A percentile compares a stretch with the other conserved stretches of the same genome.
Conservation (phyloP, 2,113 vertebrate species). For the Galemys pyrenaicus region DNA sequence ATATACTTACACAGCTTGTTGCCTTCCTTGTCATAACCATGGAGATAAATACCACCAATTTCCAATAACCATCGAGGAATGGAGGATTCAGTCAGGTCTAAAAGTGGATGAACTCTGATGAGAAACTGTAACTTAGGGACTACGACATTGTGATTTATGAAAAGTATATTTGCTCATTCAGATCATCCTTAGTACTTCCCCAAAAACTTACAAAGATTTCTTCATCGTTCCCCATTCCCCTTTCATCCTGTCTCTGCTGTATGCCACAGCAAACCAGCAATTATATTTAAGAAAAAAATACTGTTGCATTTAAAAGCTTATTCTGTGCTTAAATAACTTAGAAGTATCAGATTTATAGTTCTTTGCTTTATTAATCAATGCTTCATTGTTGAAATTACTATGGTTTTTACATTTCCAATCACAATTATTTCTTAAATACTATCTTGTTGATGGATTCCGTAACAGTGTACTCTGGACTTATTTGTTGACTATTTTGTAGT, state of each 20-base stretch:
- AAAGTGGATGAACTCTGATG: constrained; percentile 74
- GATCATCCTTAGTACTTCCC: too few species aligned
- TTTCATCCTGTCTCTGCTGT: background rate
- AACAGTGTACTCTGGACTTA: background rate
- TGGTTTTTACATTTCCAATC: background rate
- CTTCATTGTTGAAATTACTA: constrained; percentile 16
- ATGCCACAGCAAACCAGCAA: background rate
- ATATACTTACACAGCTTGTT: constrained; percentile 95
- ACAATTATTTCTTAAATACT: constrained; percentile 32
- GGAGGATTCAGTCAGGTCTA: constrained; percentile 93
- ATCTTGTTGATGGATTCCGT: background rate
- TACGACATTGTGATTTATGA: background rate
- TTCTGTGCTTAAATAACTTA: background rate
- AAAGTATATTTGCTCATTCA: too few species aligned
- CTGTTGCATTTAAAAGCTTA: background rate
- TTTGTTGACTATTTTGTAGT: constrained; percentile 13
- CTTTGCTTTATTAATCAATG: background rate
- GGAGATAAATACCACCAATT: constrained; percentile 92
- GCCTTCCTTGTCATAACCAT: constrained; percentile 98
- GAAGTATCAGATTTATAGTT: background rate
- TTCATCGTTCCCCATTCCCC: background rate
- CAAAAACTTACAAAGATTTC: too few species aligned
- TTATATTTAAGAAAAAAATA: background rate
- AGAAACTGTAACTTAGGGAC: background rate
- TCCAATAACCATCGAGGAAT: constrained; percentile 95